A percentile compares a stretch with the other conserved stretches of the same genome.
These are phyloP conservation scores for Eubasilissa splendida DNA, from an alignment of 2,888 invertebrate genomes.

Conservation along the genomic window DNA sequence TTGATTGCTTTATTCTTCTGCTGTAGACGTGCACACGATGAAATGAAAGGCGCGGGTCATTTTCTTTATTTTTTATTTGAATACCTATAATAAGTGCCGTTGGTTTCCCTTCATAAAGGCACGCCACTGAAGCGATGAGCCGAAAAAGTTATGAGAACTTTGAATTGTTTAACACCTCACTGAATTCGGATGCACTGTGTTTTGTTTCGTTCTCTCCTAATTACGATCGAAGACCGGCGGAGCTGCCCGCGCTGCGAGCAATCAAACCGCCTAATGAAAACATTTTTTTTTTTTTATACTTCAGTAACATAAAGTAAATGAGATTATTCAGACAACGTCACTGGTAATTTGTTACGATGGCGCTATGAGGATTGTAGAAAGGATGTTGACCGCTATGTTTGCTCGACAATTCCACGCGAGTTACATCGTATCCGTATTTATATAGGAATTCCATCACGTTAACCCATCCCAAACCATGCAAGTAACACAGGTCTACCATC, in stretches of 20 bases:
- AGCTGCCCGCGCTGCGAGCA: background rate
- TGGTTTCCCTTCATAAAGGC: conserved; percentile 19
- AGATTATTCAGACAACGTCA: background rate
- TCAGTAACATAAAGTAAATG: background rate
- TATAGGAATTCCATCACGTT: background rate
- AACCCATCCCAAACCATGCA: too few species aligned
- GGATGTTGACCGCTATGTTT: conserved; percentile 41
- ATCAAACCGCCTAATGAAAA: background rate
- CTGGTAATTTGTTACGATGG: background rate
- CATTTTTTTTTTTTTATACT: background rate
- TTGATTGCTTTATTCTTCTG: conserved; percentile 5
- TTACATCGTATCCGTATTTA: conserved; percentile 2
- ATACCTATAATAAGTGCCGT: conserved; percentile 11
- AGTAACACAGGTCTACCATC: too few species aligned
- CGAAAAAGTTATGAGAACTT: conserved; percentile 11
- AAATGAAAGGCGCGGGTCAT: background rate
- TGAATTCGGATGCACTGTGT: background rate
- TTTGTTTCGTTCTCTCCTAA: background rate
- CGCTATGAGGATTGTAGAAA: conserved; percentile 16
- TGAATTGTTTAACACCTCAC: background rate
- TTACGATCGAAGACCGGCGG: background rate
- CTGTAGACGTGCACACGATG: background rate
- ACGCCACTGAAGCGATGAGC: conserved; percentile 8
- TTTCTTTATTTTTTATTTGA: background rate
- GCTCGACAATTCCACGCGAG: conserved; percentile 11